phyloP scores from a whole-genome alignment of 2,797 vertebrate genomes.

The Phrynocephalus vlangalii region DNA sequence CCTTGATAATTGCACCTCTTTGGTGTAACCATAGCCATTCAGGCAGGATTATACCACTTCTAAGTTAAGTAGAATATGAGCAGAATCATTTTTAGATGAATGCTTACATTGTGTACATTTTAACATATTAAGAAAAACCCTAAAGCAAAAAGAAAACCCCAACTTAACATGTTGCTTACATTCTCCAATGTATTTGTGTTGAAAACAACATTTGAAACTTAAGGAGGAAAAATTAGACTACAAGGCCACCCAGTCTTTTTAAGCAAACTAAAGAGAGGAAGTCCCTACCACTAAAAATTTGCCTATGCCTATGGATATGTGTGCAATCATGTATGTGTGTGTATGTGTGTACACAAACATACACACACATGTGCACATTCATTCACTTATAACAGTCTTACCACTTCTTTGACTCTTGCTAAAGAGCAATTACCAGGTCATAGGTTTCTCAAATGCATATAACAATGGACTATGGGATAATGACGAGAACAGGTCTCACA shows the following conservation, averaged over 20 bases:
- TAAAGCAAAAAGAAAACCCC: constrained; percentile 22
- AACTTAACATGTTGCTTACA: constrained; percentile 74
- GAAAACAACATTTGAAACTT: constrained; percentile 76
- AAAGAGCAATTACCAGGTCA: constrained; percentile 56
- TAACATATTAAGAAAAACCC: constrained; percentile 59
- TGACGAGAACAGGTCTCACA: constrained; percentile 33
- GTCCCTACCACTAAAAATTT: constrained; percentile 80
- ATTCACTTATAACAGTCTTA: constrained; percentile 61
- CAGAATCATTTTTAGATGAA: constrained; percentile 65
- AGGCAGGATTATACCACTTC: constrained; percentile 75
- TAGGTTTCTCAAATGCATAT: constrained; percentile 55
- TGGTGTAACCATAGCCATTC: constrained; percentile 70
- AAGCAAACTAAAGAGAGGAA: constrained; percentile 76
- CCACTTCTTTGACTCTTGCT: constrained; percentile 58
- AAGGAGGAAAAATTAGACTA: constrained; percentile 71
- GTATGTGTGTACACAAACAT: neutral
- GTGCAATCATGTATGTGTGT: too few species aligned
- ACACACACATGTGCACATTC: constrained; percentile 15
- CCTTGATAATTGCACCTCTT: constrained; percentile 75
- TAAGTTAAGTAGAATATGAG: constrained; percentile 65
- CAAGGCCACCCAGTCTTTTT: constrained; percentile 76
- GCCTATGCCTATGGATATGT: constrained; percentile 51
- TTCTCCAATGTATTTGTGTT: constrained; percentile 76
- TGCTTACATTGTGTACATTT: constrained; percentile 75
- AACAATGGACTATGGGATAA: constrained; percentile 36